Conservation (phyloP, 1,140 invertebrate species). For the Helicoverpa zea region DNA sequence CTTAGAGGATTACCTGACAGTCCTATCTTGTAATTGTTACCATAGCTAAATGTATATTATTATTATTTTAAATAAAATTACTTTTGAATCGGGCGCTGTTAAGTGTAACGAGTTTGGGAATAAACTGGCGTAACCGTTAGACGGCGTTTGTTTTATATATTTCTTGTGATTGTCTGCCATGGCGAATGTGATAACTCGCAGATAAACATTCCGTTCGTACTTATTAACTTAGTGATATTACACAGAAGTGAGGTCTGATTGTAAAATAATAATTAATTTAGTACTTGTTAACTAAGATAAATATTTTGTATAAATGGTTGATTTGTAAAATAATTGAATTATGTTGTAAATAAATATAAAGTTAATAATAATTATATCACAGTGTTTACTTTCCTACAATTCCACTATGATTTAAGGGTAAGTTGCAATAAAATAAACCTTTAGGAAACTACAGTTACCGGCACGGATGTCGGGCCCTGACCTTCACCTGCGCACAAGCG, state of each 20-base stretch:
- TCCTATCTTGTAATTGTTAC: slow-evolving; percentile 79
- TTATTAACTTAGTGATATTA: slow-evolving; percentile 77
- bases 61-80: slow-evolving; percentile 58
- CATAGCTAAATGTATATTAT: slow-evolving; percentile 77
- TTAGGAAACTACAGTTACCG: too few species aligned
- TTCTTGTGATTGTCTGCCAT: slow-evolving; percentile 67
- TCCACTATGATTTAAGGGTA: neutral
- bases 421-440: too few species aligned
- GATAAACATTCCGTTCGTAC: slow-evolving; percentile 74
- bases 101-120: slow-evolving; percentile 44
- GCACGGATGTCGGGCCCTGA: too few species aligned
- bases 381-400: neutral
- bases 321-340: slow-evolving; percentile 82
- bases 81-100: slow-evolving; percentile 49
- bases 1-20: slow-evolving; percentile 55
- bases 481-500: too few species aligned
- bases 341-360: slow-evolving; percentile 86
- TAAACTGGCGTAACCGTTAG: slow-evolving; percentile 33
- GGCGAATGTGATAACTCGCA: slow-evolving; percentile 79
- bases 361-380: slow-evolving; percentile 74
- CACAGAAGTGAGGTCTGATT: slow-evolving; percentile 81
- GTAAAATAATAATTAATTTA: slow-evolving; percentile 84
- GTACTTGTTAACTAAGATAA: slow-evolving; percentile 83
- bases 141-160: slow-evolving; percentile 43
- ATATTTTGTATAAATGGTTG: slow-evolving; percentile 86